Percentiles rank a stretch among this genome's conserved stretches.
Conservation (phyloP, 2,888 invertebrate species). For the Dendrolimus houi region DNA sequence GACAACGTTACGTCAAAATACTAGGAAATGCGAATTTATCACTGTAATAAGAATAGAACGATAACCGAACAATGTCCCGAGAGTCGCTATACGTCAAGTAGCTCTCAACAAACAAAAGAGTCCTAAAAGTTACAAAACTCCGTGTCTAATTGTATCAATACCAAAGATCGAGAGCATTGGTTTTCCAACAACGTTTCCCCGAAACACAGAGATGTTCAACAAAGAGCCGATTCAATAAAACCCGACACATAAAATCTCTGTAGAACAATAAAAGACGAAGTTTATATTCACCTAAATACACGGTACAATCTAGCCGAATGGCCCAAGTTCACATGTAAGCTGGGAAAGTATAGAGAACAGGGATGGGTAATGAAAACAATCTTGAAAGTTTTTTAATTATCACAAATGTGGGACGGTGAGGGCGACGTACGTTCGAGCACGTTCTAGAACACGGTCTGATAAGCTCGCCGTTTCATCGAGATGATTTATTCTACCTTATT, state of each 20-base stretch:
- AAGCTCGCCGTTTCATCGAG: conserved; percentile 18
- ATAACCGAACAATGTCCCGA: not conserved
- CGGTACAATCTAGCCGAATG: not conserved
- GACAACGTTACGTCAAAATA: no score
- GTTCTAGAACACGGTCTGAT: conserved; percentile 12
- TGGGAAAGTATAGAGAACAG: conserved; percentile 4
- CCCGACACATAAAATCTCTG: conserved; percentile 7
- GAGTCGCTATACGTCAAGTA: not conserved
- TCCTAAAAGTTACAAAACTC: not conserved
- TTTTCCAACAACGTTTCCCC: not conserved
- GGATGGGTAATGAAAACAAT: conserved; percentile 29
- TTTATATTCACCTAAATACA: conserved; percentile 1
- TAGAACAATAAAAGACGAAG: conserved; percentile 8
- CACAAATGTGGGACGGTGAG: conserved; percentile 11
- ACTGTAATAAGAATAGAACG: not conserved
- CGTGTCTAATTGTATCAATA: not conserved
- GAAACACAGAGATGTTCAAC: not conserved
- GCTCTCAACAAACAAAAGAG: not conserved
- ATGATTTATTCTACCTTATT: conserved; percentile 26
- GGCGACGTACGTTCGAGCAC: conserved; percentile 5
- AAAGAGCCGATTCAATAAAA: conserved; percentile 9
- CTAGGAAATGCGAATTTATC: no score
- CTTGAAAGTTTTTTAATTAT: conserved; percentile 49
- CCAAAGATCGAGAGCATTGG: not conserved
- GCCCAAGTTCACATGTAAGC: not conserved